A percentile compares a stretch with the other conserved stretches of the same genome.
phyloP scores from a whole-genome alignment of 64 coral and sea anemone species.

The Acropora yongei region DNA sequence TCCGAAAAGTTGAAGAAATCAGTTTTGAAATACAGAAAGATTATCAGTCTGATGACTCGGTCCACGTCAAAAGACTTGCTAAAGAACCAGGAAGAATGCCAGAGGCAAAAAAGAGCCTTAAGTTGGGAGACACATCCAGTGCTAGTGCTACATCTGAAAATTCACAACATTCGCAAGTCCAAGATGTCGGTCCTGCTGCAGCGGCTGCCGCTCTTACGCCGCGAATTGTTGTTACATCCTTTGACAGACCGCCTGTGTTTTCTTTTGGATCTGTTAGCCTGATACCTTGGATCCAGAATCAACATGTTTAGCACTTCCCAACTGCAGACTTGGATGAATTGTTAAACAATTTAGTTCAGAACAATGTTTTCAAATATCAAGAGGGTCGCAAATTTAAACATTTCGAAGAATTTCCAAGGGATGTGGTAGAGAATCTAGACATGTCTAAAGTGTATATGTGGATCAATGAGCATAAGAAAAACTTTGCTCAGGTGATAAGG shows the following conservation, averaged over 20 bases:
- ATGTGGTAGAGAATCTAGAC: not conserved
- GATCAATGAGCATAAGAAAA: conserved; percentile 24
- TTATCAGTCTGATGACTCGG: not conserved
- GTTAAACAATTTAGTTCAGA: conserved; percentile 6
- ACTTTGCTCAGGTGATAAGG: not conserved
- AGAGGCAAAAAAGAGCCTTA: not conserved
- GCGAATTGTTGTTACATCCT: no score
- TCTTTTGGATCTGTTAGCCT: no score
- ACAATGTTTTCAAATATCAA: conserved; percentile 20
- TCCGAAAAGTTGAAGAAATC: not conserved
- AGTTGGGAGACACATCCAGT: not conserved
- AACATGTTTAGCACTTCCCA: conserved; percentile 13
- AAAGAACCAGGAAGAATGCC: not conserved
- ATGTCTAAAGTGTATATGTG: conserved; percentile 1
- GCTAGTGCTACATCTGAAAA: not conserved
- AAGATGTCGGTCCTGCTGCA: not conserved
- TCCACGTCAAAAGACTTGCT: not conserved
- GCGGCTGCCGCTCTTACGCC: no score
- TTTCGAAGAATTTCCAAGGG: not conserved
- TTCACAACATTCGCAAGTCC: not conserved
- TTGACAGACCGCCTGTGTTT: no score
- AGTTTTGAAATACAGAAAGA: not conserved
- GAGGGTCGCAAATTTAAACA: conserved; percentile 2
- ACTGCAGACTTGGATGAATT: conserved; percentile 23
- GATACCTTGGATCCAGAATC: no score